Conservation (phyloP, 2,113 vertebrate species). For the Sturnira hondurensis region DNA sequence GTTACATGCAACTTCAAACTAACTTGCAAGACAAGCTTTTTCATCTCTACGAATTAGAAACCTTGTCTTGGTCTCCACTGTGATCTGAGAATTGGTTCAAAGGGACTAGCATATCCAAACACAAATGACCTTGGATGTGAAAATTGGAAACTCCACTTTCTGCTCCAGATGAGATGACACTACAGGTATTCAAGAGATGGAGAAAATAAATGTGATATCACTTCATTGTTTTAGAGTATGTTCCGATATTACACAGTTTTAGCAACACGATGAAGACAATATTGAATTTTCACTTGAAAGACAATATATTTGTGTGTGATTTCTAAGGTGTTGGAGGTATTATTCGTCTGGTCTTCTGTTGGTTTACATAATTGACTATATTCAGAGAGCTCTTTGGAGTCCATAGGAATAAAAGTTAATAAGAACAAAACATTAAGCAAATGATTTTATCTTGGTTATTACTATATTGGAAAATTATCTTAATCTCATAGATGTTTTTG, state of each 20-base stretch:
- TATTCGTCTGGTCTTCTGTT: neutral
- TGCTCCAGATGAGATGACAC: neutral
- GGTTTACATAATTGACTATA: neutral
- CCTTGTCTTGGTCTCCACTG: neutral
- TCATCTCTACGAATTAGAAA: neutral
- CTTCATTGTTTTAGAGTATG: neutral
- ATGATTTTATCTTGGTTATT: slow-evolving; percentile 33
- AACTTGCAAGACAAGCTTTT: neutral
- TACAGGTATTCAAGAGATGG: neutral
- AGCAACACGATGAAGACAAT: neutral
- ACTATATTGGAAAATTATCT: neutral
- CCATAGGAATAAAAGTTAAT: slow-evolving; percentile 16
- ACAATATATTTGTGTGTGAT: neutral
- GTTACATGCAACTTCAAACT: neutral
- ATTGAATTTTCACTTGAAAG: neutral
- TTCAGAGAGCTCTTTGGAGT: neutral
- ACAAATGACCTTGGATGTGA: neutral
- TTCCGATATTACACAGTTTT: neutral
- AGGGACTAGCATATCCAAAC: neutral
- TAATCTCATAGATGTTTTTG: neutral
- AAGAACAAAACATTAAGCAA: neutral
- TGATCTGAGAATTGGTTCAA: neutral
- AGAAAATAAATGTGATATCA: neutral
- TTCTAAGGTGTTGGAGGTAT: neutral
- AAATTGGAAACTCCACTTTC: neutral